Conservation (phyloP, 2,888 invertebrate species). For the Capitulum mitella region DNA sequence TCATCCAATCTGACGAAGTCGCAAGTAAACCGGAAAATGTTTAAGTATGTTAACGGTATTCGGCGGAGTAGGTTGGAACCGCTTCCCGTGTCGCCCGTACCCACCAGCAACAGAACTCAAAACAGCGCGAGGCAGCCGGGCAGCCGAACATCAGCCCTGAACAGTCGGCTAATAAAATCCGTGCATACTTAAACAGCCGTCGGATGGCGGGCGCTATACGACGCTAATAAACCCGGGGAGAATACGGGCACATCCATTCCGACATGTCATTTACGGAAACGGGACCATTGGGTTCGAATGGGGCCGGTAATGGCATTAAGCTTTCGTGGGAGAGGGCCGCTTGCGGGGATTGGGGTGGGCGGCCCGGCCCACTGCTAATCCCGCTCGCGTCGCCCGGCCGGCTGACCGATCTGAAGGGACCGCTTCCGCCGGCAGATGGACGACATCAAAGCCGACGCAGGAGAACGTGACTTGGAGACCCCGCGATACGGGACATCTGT, state of each 20-base stretch:
- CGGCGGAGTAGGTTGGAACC: background rate
- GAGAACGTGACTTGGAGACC: background rate
- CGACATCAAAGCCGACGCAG: background rate
- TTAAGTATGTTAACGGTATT: background rate
- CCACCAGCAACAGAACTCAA: background rate
- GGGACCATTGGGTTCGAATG: background rate
- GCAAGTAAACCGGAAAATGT: background rate
- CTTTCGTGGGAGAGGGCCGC: background rate
- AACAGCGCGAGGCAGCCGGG: background rate
- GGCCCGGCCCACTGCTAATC: background rate
- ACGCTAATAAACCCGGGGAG: background rate
- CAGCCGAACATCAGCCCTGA: too few relatives aligned
- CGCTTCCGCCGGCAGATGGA: background rate
- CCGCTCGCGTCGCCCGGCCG: background rate
- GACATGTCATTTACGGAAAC: background rate
- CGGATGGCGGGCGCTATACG: background rate
- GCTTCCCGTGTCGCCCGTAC: background rate
- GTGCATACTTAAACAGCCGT: background rate
- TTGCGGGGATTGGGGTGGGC: background rate
- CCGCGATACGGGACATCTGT: too few relatives aligned
- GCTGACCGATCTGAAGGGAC: background rate
- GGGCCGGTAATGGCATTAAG: conserved; percentile 1
- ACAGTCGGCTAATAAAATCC: background rate
- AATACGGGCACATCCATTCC: background rate
- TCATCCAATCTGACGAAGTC: background rate